phyloP scores from a whole-genome alignment of 2,888 invertebrate genomes.

The Eueremaeus valkanovi region DNA sequence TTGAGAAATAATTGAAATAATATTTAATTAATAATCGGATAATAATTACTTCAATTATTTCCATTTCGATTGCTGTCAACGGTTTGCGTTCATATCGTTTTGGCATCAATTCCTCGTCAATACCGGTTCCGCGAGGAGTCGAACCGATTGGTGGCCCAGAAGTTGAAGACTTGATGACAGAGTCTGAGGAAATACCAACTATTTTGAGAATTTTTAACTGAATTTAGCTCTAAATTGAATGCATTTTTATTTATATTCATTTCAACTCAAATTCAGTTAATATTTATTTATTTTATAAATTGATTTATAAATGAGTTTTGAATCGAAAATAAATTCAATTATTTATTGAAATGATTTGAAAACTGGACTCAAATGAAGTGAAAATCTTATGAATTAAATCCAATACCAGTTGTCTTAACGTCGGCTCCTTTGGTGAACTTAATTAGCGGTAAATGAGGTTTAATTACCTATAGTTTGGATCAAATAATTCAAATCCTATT shows the following conservation, averaged over 20 bases:
- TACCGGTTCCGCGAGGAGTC: constrained; percentile 40
- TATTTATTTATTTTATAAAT: no score
- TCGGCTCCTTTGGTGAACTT: constrained; percentile 44
- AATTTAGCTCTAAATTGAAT: no score
- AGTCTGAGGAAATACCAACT: constrained; percentile 8
- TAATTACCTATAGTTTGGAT: constrained; percentile 42
- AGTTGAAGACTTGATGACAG: not conserved
- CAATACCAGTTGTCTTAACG: constrained; percentile 1
- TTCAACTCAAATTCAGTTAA: no score
- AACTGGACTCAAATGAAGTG: not conserved
- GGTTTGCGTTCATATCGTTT: constrained; percentile 45
- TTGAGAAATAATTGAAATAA: not conserved
- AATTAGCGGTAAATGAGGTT: constrained; percentile 47
- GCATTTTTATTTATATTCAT: no score
- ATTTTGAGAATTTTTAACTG: not conserved
- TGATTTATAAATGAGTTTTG: not conserved
- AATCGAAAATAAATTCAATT: not conserved
- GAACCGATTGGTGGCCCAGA: constrained; percentile 23
- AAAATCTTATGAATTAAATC: not conserved
- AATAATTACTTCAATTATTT: constrained; percentile 44
- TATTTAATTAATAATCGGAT: no score
- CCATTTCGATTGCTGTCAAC: constrained; percentile 44
- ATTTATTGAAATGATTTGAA: not conserved
- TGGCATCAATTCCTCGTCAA: constrained; percentile 45
- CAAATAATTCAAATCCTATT: no score